phyloP scores from a whole-genome alignment of 2,888 invertebrate genomes.

The Lottia gigantea region DNA sequence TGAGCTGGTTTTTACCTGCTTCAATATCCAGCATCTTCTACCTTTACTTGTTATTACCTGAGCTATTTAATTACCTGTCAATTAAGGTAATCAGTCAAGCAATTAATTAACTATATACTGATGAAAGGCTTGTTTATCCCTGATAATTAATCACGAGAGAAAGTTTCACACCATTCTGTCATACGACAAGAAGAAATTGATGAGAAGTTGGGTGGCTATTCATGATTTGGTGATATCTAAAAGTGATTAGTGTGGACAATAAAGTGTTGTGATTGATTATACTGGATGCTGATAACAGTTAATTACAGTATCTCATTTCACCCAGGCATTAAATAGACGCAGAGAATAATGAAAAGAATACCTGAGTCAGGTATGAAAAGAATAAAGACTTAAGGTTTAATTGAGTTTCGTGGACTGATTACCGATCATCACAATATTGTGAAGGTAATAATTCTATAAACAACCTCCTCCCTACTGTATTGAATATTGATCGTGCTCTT shows the following conservation, averaged over 20 bases:
- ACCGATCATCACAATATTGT: slow-evolving; percentile 2
- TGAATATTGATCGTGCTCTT: no score
- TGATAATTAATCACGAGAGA: background rate
- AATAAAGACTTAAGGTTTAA: slow-evolving; percentile 4
- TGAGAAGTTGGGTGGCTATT: background rate
- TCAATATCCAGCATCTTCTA: no score
- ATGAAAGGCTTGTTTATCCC: slow-evolving; percentile 11
- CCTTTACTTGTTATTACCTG: no score
- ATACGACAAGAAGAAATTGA: background rate
- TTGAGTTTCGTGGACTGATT: slow-evolving; percentile 3
- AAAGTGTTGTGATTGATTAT: slow-evolving; percentile 4
- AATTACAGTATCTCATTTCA: slow-evolving; percentile 11
- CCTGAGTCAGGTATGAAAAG: background rate
- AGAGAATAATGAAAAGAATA: background rate
- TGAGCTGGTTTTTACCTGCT: no score
- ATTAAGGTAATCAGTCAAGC: slow-evolving; percentile 8
- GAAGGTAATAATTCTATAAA: slow-evolving; percentile 5
- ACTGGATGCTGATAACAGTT: slow-evolving; percentile 2
- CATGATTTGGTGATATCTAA: background rate
- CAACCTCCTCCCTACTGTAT: background rate
- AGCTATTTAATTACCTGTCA: slow-evolving; percentile 3
- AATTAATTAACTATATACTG: slow-evolving; percentile 4
- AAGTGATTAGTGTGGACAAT: slow-evolving; percentile 1
- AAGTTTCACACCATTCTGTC: slow-evolving; percentile 3
- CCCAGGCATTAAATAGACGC: background rate